A percentile compares a stretch with the other conserved stretches of the same genome.
Conservation (phyloP, 1,140 invertebrate species). For the Procambarus clarkii region DNA sequence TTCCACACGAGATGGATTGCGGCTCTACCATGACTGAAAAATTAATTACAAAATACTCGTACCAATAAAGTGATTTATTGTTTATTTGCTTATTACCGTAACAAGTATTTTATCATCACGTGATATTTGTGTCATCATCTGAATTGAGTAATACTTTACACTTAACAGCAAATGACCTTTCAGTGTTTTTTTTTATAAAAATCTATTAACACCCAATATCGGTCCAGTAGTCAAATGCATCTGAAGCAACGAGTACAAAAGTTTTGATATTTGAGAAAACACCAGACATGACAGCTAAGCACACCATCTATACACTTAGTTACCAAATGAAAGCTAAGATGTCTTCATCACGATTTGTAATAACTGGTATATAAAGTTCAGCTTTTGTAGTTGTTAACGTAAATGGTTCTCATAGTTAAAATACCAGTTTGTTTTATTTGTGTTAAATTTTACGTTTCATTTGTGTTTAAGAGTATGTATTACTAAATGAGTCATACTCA, state of each 20-base stretch:
- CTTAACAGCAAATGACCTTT: not conserved
- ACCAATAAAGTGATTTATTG: not conserved
- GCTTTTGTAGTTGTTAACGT: too few relatives aligned
- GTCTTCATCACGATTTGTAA: not conserved
- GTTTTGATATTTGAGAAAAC: conserved; percentile 43
- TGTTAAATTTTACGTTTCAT: too few relatives aligned
- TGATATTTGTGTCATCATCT: not conserved
- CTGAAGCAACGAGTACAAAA: conserved; percentile 1
- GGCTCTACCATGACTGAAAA: too few relatives aligned
- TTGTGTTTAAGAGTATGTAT: too few relatives aligned
- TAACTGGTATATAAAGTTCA: too few relatives aligned
- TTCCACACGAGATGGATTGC: too few relatives aligned
- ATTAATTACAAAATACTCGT: not conserved
- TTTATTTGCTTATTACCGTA: not conserved
- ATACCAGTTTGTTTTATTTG: too few relatives aligned
- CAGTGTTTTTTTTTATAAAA: not conserved
- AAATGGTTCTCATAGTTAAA: too few relatives aligned
- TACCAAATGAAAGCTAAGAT: not conserved
- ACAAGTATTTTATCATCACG: not conserved
- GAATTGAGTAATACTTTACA: not conserved
- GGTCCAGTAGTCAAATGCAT: not conserved
- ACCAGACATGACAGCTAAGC: conserved; percentile 9
- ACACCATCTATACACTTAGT: conserved; percentile 4
- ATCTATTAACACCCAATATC: not conserved
- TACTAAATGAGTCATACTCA: too few relatives aligned